These are phyloP conservation scores for Ectobius pallidus DNA, from an alignment of 2,888 invertebrate genomes.

Conservation along the genomic window DNA sequence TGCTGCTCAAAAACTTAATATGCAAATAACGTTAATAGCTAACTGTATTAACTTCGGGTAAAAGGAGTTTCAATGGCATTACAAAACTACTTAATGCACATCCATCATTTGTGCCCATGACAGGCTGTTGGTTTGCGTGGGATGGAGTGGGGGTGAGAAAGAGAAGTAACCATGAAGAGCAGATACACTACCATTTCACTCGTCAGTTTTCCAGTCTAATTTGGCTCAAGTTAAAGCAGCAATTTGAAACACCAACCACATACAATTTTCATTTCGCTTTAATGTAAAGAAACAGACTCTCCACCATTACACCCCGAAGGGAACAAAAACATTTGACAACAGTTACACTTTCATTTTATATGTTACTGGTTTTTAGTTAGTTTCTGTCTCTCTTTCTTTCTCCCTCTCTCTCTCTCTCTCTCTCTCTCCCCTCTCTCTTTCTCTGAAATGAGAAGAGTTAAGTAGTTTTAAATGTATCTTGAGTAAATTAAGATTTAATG, in stretches of 20 bases:
- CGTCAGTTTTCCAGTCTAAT: background rate
- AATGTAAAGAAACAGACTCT: background rate
- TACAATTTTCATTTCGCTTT: background rate
- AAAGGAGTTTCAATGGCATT: slow-evolving; percentile 17
- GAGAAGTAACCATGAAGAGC: background rate
- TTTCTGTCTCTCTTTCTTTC: too few relatives aligned
- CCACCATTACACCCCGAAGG: background rate
- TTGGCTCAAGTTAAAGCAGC: background rate
- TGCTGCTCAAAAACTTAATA: background rate
- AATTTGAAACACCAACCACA: background rate
- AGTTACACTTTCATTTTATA: background rate
- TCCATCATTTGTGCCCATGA: slow-evolving; percentile 6
- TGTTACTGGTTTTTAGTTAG: background rate
- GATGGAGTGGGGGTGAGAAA: too few relatives aligned
- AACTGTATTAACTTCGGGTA: slow-evolving; percentile 9
- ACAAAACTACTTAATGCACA: slow-evolving; percentile 14
- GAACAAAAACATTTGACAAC: background rate
- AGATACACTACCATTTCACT: background rate
- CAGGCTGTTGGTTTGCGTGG: background rate
- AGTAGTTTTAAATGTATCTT: background rate
- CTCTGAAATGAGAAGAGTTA: background rate
- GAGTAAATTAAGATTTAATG: background rate
- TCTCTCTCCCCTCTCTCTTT: too few relatives aligned
- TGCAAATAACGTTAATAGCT: slow-evolving; percentile 10
- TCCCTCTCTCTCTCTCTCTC: too few relatives aligned